phyloP scores from a whole-genome alignment of 1,140 invertebrate species.

The Cardiocondyla obscurior region DNA sequence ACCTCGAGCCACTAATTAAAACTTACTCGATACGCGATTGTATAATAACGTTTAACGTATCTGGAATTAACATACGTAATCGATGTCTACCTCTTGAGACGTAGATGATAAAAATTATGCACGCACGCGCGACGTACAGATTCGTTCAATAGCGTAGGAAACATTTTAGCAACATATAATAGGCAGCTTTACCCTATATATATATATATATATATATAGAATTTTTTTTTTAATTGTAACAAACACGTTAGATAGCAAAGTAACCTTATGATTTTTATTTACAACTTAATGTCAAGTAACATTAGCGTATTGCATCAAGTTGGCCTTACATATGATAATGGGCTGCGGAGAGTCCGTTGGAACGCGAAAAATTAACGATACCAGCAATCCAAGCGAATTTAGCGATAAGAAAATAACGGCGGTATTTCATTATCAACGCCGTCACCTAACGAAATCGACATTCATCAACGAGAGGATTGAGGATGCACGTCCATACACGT shows the following conservation, averaged over 20 bases:
- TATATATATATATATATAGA: no score
- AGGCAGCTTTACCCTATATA: constrained; percentile 1
- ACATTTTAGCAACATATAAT: constrained; percentile 26
- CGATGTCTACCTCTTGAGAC: neutral
- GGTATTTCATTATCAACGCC: constrained; percentile 38
- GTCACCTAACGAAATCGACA: constrained; percentile 29
- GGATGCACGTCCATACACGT: neutral
- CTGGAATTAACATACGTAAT: neutral
- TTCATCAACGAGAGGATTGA: neutral
- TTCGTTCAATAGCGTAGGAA: constrained; percentile 1
- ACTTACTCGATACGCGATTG: neutral
- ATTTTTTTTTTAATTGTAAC: neutral
- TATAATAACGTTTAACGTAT: neutral
- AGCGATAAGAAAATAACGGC: neutral
- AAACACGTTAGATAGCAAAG: constrained; percentile 15
- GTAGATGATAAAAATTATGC: neutral
- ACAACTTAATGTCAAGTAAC: constrained; percentile 28
- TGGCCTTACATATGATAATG: neutral
- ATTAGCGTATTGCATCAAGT: constrained; percentile 31
- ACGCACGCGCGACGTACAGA: neutral
- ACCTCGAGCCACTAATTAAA: neutral
- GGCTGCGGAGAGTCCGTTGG: neutral
- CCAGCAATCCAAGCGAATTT: constrained; percentile 20
- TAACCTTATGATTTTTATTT: constrained; percentile 32
- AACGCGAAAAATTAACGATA: constrained; percentile 31